phyloP scores from a whole-genome alignment of 2,888 invertebrate genomes.

The Microplitis deprimator region DNA sequence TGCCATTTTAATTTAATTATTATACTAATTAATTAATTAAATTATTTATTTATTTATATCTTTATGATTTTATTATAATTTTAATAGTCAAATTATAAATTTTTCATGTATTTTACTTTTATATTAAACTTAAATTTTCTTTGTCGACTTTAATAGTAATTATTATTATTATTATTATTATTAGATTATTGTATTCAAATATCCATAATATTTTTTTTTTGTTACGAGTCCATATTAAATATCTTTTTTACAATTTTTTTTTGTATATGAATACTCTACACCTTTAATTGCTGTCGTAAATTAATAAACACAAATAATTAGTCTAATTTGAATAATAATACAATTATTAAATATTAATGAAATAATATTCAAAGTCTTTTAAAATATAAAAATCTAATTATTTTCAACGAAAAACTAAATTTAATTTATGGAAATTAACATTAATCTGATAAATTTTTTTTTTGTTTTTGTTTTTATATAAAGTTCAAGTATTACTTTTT shows the following conservation, averaged over 20 bases:
- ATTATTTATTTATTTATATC: not conserved
- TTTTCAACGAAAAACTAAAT: too few relatives aligned
- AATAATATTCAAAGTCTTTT: not conserved
- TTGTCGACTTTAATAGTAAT: constrained; percentile 6
- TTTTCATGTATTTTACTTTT: not conserved
- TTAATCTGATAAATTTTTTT: not conserved
- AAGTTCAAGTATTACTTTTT: not conserved
- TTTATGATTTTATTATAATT: constrained; percentile 12
- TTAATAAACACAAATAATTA: constrained; percentile 53
- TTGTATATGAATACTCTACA: too few relatives aligned
- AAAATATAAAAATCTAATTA: too few relatives aligned
- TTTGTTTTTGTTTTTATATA: not conserved
- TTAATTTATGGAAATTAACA: too few relatives aligned
- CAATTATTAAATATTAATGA: not conserved
- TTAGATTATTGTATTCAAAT: not conserved
- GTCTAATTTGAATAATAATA: constrained; percentile 7
- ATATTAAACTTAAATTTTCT: not conserved
- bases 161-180: not conserved
- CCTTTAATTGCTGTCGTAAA: constrained; percentile 57
- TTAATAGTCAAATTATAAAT: not conserved
- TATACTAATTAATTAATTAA: constrained; percentile 2
- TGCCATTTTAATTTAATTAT: not conserved
- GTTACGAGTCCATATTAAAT: constrained; percentile 69
- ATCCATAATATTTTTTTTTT: constrained; percentile 17
- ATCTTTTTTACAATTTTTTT: constrained; percentile 72